phyloP scores from a whole-genome alignment of 1,140 invertebrate species.

The Temnothorax nylanderi region DNA sequence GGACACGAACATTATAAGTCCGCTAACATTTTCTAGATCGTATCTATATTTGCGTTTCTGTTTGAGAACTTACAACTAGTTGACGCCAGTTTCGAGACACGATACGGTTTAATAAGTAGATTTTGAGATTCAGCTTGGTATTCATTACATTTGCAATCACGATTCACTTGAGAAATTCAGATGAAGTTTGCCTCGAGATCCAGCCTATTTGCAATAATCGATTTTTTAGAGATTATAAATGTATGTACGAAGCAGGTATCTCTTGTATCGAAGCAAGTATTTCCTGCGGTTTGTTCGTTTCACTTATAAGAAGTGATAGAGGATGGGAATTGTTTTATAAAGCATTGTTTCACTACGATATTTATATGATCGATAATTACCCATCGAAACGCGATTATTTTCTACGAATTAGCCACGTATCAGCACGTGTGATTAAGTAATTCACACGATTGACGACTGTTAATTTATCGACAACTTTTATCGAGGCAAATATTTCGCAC shows the following conservation, averaged over 20 bases:
- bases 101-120: background rate
- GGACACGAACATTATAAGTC: background rate
- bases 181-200: background rate
- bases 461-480: background rate
- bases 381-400: background rate
- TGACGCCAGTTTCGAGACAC: background rate
- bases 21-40: background rate
- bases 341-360: too few relatives aligned
- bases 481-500: background rate
- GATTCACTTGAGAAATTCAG: background rate
- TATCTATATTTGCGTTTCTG: background rate
- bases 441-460: background rate
- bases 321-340: too few relatives aligned
- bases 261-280: too few relatives aligned
- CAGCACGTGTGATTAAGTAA: background rate
- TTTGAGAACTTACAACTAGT: background rate
- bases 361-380: background rate
- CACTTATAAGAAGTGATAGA: too few relatives aligned
- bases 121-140: background rate
- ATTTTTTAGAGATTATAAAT: background rate
- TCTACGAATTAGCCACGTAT: background rate
- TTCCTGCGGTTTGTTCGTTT: too few relatives aligned
- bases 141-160: background rate
- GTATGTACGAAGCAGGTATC: too few relatives aligned
- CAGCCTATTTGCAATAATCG: background rate